phyloP scores from a whole-genome alignment of 92 coral and sea anemone genomes.

The Micromussa lordhowensis region DNA sequence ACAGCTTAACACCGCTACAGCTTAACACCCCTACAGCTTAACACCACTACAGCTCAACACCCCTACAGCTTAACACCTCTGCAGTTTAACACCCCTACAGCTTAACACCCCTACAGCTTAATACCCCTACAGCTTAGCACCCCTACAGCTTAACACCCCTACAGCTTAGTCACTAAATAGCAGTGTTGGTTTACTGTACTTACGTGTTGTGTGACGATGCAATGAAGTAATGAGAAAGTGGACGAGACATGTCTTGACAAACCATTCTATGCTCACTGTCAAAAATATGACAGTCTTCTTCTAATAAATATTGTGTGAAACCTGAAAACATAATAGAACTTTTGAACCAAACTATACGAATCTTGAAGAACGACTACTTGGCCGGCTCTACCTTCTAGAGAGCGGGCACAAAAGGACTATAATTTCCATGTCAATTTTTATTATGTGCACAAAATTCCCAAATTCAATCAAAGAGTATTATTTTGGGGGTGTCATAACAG shows the following conservation, averaged over 20 bases:
- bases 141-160: too few species aligned
- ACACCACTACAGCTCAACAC: too few species aligned
- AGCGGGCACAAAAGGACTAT: not conserved
- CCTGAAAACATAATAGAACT: conserved; percentile 57
- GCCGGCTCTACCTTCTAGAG: not conserved
- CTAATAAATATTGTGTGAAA: conserved; percentile 85
- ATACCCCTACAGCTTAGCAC: too few species aligned
- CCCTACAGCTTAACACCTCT: too few species aligned
- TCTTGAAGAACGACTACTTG: not conserved
- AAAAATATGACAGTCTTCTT: conserved; percentile 81
- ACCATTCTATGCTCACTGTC: conserved; percentile 76
- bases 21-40: too few species aligned
- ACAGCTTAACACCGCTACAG: too few species aligned
- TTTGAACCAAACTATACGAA: not conserved
- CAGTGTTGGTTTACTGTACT: conserved; percentile 29
- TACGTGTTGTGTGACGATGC: conserved; percentile 95
- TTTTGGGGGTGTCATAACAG: not conserved
- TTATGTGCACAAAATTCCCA: not conserved
- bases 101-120: too few species aligned
- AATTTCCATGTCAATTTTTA: not conserved
- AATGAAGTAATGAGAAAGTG: conserved; percentile 86
- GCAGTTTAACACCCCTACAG: too few species aligned
- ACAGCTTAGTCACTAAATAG: too few species aligned
- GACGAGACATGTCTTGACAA: conserved; percentile 88
- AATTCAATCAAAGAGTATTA: not conserved